Evolutionary conservation across 2,888 invertebrate species (phyloP), one percentile per base, ranked within the genome.

Genomic region (Chironomus tentans): DNA sequence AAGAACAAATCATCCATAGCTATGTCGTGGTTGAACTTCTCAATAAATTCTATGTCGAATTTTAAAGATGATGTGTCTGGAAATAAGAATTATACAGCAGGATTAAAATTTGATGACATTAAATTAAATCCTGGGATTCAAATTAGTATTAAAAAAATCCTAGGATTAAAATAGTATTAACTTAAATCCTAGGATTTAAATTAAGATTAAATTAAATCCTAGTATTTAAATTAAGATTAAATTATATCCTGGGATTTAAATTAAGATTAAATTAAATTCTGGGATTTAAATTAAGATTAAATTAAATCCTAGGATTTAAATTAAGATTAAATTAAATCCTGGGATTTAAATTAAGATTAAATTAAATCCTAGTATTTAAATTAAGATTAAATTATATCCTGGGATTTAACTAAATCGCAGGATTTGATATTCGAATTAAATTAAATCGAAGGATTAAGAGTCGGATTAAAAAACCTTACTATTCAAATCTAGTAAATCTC

Each of bases 1-100:
- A 92, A 93, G 81, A 91, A 91, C 71, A 90, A 87, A 81, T 94
- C 93, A 75, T 90, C 91, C 68, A 90, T 89, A 0, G 89, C 88
- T 80, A 92, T 85, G 76, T 84, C 85, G 65, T 65, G 22, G 77
- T 74, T 74, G 28, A 74, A 74, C n/a, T 48, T 74, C 24, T 91
- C 88, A 80, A 90, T 89, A 79, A 92, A 90, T 70, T 87, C 85
- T 47, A 82, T 80, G 79, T 86, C 84, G 77, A 88, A 83, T 68
- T 38, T 38, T 2, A 38, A 38, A 10, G 38, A 10, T 7, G 38
- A 83, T 83, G 1, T 83, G 79, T 72, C 72, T 61, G 68, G n/a
- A 68, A 68, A 83, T 80, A 85, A 4, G 15, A 50, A n/a, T n/a
- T 24, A 24, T 24, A 24, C 2, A 24, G 2, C 2, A 24, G 22